Evolutionary conservation across 2,113 vertebrate genomes (phyloP), one percentile per base, ranked within the genome.

Genomic region (Cercocebus atys): DNA sequence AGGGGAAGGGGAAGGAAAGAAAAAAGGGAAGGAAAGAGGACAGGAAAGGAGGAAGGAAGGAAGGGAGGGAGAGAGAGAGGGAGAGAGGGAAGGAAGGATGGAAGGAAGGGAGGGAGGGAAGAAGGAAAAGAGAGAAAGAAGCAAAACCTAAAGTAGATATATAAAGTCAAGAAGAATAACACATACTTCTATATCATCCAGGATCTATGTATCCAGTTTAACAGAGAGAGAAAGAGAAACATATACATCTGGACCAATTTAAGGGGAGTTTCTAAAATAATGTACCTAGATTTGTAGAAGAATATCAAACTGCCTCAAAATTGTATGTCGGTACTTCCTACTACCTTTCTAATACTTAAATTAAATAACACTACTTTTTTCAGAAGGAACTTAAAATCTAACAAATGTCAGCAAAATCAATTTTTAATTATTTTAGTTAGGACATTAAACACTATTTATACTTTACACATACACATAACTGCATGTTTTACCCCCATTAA

Each of bases 351-450:
- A 91, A 88, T 80, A 84, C 18, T 88, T 61, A 92, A 7, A 23
- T 14, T 84, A 20, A 96, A 76, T 8, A 70, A 17, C 5, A 79
- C 61, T n/a, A 73, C 38, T 83, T 90, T 87, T 92, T 64, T 97
- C 55, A 84, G 70, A 95, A 94, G 47, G 40, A 22, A 88, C 61
- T 86, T 98, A 84, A 94, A 93, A 87, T 75, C 40, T 96, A 97
- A 93, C 13, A 72, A 92, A 95, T 57, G 38, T 81, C 38, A 61
- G 38, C 25, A 96, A 97, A 96, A 94, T 43, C 90, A 95, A 88
- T 94, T 95, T 38, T 73, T 83, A 91, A 88, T 79, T 12, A 90
- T 57, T 89, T 93, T 43, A 95, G 38, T 30, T 80, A 27, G n/a
- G 6, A 88, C 18, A 83, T 50, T 80, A 75, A 93, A 76, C 8